phyloP scores from a whole-genome alignment of 2,113 vertebrate species.

The Rhinolophus sinicus region DNA sequence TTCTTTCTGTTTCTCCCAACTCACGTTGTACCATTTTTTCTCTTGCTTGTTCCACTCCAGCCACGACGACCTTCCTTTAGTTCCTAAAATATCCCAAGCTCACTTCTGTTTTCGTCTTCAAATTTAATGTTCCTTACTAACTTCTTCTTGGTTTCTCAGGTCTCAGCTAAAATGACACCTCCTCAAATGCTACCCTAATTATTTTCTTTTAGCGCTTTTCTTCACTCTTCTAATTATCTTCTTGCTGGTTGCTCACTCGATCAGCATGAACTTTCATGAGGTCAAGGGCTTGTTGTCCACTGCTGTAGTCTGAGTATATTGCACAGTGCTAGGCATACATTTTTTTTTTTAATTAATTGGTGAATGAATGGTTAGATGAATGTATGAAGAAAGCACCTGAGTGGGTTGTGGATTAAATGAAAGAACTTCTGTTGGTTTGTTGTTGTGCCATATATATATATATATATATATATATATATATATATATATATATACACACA shows the following conservation, averaged over 20 bases:
- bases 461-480: too few species aligned
- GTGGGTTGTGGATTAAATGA: neutral
- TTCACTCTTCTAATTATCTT: neutral
- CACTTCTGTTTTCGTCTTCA: neutral
- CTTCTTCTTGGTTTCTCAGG: neutral
- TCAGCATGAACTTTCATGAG: neutral
- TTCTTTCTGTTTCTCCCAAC: rapidly evolving
- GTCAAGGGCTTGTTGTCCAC: neutral
- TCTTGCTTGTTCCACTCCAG: neutral
- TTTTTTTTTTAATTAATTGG: too few species aligned
- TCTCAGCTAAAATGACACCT: neutral
- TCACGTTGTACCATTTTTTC: rapidly evolving
- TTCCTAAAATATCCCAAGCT: neutral
- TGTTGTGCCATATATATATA: too few species aligned
- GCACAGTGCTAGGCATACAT: too few species aligned
- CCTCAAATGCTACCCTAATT: neutral
- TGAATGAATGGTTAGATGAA: neutral
- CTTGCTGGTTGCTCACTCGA: neutral
- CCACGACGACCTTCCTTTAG: neutral
- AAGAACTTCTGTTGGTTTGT: neutral
- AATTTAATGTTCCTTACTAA: neutral
- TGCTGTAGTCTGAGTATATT: neutral
- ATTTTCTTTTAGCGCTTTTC: neutral
- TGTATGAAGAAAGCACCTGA: neutral
- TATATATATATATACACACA: too few species aligned